Conservation (phyloP, 2,113 vertebrate genomes). For the Oryzias woworae region DNA sequence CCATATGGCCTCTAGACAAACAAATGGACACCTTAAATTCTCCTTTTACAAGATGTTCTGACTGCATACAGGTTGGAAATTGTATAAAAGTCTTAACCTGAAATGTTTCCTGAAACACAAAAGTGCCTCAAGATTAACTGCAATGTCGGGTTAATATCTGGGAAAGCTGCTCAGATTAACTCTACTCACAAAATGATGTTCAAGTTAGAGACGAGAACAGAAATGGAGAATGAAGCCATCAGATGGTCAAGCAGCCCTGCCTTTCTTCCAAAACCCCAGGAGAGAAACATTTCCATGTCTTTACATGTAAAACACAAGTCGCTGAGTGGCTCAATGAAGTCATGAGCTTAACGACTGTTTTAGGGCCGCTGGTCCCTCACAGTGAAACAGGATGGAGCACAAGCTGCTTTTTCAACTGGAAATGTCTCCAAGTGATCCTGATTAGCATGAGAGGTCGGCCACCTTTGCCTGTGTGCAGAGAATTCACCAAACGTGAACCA, state of each 20-base stretch:
- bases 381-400: slow-evolving; percentile 47
- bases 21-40: slow-evolving; percentile 38
- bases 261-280: slow-evolving; percentile 44
- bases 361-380: slow-evolving; percentile 25
- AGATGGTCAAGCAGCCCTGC: slow-evolving; percentile 27
- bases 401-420: slow-evolving; percentile 62
- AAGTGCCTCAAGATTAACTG: too few relatives aligned
- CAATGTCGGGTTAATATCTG: too few relatives aligned
- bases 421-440: slow-evolving; percentile 46
- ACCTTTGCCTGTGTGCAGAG: slow-evolving; percentile 17
- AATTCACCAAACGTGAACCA: slow-evolving; percentile 26
- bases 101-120: too few relatives aligned
- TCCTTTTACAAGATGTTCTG: slow-evolving; percentile 32
- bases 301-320: slow-evolving; percentile 62
- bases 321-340: slow-evolving; percentile 55
- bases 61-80: neutral
- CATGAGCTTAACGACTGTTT: slow-evolving; percentile 51
- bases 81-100: too few relatives aligned
- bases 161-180: too few relatives aligned
- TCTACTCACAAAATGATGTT: slow-evolving; percentile 21
- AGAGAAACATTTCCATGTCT: slow-evolving; percentile 66
- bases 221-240: slow-evolving; percentile 40
- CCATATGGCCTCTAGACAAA: slow-evolving; percentile 57
- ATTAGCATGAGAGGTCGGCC: slow-evolving; percentile 57
- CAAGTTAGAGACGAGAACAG: slow-evolving; percentile 48